These are phyloP conservation scores for Pemphredon lugubris DNA, from an alignment of 2,888 invertebrate species.

Conservation along the genomic window DNA sequence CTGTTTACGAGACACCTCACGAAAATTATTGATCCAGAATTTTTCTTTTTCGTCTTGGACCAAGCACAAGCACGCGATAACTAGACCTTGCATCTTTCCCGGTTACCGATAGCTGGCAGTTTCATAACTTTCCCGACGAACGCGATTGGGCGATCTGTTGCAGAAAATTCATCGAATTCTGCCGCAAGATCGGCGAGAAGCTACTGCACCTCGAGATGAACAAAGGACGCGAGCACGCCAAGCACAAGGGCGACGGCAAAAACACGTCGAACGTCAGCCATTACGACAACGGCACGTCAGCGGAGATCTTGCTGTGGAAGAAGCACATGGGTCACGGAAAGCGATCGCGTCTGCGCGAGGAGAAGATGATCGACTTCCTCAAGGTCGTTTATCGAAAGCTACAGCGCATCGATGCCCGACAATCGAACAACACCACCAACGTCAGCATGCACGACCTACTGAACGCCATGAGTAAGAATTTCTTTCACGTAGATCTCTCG, in stretches of 20 bases:
- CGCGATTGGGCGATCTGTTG: too few species aligned
- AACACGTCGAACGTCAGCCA: conserved; percentile 33
- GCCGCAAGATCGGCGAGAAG: conserved; percentile 77
- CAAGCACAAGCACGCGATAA: too few species aligned
- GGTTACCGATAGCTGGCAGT: too few species aligned
- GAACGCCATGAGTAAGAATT: conserved; percentile 78
- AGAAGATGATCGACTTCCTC: conserved; percentile 78
- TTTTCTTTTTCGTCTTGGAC: too few species aligned
- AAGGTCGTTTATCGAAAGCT: conserved; percentile 77
- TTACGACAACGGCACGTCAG: conserved; percentile 35
- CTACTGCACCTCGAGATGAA: conserved; percentile 75
- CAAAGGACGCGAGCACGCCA: conserved; percentile 69
- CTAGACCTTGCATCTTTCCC: too few species aligned
- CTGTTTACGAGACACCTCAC: too few species aligned
- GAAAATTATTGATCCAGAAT: too few species aligned
- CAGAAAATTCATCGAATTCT: conserved; percentile 78
- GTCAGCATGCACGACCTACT: conserved; percentile 78
- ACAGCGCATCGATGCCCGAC: conserved; percentile 76
- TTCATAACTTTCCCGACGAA: too few species aligned
- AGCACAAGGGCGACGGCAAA: conserved; percentile 51
- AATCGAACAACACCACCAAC: conserved; percentile 73
- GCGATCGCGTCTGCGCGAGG: conserved; percentile 73
- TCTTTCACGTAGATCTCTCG: conserved; percentile 78
- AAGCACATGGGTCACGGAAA: conserved; percentile 63
- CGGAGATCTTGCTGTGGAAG: conserved; percentile 49